Conservation (phyloP, 2,797 vertebrate species). For the Masticophis lateralis region DNA sequence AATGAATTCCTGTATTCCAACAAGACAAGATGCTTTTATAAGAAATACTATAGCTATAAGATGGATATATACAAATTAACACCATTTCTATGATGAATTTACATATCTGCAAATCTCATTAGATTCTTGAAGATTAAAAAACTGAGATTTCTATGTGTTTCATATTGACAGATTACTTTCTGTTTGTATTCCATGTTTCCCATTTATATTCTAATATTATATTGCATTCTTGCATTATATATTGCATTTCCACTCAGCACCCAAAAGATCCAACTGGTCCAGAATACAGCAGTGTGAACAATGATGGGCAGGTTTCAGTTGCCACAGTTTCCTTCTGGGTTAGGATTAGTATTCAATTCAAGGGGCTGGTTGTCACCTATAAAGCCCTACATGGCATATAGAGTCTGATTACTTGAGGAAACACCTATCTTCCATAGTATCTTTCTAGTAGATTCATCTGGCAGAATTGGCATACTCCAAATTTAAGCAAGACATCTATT, state of each 20-base stretch:
- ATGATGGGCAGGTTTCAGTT: background rate
- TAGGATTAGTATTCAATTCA: background rate
- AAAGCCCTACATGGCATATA: background rate
- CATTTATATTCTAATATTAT: background rate
- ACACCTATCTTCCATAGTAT: background rate
- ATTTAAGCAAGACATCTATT: background rate
- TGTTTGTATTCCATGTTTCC: background rate
- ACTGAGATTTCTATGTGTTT: background rate
- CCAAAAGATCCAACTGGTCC: background rate
- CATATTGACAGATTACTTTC: background rate
- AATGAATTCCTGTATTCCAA: conserved; percentile 77
- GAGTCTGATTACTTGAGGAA: background rate
- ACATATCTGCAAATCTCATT: background rate
- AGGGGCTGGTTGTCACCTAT: background rate
- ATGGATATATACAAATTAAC: background rate
- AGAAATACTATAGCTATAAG: background rate
- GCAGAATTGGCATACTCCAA: background rate
- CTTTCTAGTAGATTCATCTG: background rate
- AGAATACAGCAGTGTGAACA: background rate
- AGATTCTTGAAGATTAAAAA: background rate
- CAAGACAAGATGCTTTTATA: conserved; percentile 17
- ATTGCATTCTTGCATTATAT: background rate
- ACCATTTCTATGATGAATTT: background rate
- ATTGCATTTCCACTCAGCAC: background rate
- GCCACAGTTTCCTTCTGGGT: background rate